Evolutionary conservation across 2,888 invertebrate species (phyloP).

Genomic region (Conomelus anceps): DNA sequence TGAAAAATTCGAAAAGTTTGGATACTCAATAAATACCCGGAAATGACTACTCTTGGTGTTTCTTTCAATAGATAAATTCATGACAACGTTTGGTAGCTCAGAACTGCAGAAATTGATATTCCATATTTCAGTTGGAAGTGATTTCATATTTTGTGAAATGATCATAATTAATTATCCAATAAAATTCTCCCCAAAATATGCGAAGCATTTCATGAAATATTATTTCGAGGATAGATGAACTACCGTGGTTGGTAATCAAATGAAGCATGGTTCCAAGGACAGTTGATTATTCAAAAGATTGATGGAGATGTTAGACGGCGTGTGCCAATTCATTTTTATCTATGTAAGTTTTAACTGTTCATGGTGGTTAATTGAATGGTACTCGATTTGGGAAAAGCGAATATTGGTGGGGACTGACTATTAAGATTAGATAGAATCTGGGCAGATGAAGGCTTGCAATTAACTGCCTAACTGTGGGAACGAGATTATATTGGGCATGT

Average conservation of each 20-base stretch:
- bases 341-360: background rate
- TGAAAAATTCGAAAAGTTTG: too few relatives aligned
- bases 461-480: slow-evolving; percentile 7
- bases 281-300: background rate
- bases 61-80: too few relatives aligned
- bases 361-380: background rate
- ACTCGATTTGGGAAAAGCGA: background rate
- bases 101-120: too few relatives aligned
- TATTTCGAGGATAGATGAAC: too few relatives aligned
- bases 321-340: background rate
- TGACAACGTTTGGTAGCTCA: too few relatives aligned
- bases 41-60: too few relatives aligned
- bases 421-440: background rate
- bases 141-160: too few relatives aligned
- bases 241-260: background rate
- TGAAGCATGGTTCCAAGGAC: background rate
- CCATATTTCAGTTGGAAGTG: too few relatives aligned
- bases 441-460: background rate
- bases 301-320: background rate
- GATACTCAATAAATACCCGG: too few relatives aligned
- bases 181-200: too few relatives aligned
- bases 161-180: too few relatives aligned
- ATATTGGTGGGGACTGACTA: background rate
- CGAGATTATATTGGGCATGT: background rate
- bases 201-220: too few relatives aligned